Conservation (phyloP, 2,888 invertebrate genomes). For the Furcula furcula region DNA sequence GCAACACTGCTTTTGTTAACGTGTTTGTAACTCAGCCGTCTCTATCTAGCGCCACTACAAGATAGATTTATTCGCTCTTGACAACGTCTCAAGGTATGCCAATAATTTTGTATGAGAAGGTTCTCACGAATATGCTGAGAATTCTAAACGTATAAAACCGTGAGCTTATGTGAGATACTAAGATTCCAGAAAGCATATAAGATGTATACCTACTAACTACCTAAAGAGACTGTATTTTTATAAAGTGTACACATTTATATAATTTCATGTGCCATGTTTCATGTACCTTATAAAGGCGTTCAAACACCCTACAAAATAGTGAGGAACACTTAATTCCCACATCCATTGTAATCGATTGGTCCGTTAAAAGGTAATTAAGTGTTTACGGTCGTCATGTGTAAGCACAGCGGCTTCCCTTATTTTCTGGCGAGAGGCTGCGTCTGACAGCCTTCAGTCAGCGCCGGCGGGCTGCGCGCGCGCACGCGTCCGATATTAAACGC, state of each 20-base stretch:
- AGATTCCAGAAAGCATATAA: no score
- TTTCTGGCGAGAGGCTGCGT: conserved; percentile 59
- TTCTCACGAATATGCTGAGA: neutral
- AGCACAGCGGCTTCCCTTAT: conserved; percentile 46
- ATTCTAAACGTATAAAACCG: no score
- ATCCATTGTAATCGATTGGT: conserved; percentile 15
- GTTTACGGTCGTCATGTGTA: conserved; percentile 23
- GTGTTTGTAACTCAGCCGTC: conserved; percentile 3
- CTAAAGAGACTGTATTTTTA: no score
- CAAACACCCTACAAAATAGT: neutral
- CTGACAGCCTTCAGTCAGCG: conserved; percentile 74
- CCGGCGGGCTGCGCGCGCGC: conserved; percentile 72
- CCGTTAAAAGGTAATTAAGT: conserved; percentile 27
- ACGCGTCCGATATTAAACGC: conserved; percentile 51
- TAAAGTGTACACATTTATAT: no score
- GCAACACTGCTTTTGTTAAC: neutral
- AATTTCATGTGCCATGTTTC: no score
- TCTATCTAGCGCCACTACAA: conserved; percentile 21
- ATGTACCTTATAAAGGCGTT: neutral
- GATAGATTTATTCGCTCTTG: conserved; percentile 29
- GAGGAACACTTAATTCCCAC: neutral
- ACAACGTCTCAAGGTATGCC: conserved; percentile 20
- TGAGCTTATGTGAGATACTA: no score
- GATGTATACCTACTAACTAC: no score
- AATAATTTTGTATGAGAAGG: conserved; percentile 16